A percentile compares a stretch with the other conserved stretches of the same genome.
These are phyloP conservation scores for Tachyglossus aculeatus DNA, from an alignment of 2,797 vertebrate species.

Conservation along the genomic window DNA sequence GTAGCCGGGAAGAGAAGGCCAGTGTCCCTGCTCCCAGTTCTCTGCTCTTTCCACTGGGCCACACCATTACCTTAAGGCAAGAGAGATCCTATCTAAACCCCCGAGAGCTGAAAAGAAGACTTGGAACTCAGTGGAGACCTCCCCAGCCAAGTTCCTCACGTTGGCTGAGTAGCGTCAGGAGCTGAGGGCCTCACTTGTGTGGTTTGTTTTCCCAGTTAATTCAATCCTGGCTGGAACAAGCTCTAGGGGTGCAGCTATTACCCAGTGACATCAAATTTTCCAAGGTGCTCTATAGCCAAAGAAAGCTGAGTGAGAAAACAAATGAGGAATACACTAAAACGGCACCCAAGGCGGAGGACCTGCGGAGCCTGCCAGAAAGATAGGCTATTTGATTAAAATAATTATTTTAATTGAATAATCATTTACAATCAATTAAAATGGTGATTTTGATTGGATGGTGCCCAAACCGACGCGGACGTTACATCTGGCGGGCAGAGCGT, in stretches of 20 bases:
- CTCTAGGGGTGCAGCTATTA: constrained; percentile 29
- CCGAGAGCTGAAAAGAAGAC: not conserved
- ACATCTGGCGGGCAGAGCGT: constrained; percentile 59
- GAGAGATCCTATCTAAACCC: too few relatives aligned
- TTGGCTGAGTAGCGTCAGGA: not conserved
- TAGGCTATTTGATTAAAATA: constrained; percentile 71
- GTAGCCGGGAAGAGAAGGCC: too few relatives aligned
- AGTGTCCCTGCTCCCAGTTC: too few relatives aligned
- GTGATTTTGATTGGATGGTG: constrained; percentile 58
- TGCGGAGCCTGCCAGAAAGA: constrained; percentile 59
- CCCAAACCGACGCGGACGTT: constrained; percentile 59
- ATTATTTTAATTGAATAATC: constrained; percentile 71
- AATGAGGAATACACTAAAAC: constrained; percentile 61
- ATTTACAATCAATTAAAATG: constrained; percentile 63
- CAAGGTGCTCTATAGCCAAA: constrained; percentile 43
- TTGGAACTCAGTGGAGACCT: not conserved
- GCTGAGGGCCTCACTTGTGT: constrained; percentile 1
- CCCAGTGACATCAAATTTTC: constrained; percentile 28
- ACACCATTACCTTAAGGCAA: too few relatives aligned
- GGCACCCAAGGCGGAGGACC: constrained; percentile 46
- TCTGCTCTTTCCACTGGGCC: too few relatives aligned
- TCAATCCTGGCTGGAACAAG: constrained; percentile 23
- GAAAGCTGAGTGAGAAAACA: constrained; percentile 42
- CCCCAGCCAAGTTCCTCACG: not conserved
- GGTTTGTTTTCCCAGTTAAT: constrained; percentile 10